Conservation (phyloP, 2,888 invertebrate species). For the Dynastes grantii region DNA sequence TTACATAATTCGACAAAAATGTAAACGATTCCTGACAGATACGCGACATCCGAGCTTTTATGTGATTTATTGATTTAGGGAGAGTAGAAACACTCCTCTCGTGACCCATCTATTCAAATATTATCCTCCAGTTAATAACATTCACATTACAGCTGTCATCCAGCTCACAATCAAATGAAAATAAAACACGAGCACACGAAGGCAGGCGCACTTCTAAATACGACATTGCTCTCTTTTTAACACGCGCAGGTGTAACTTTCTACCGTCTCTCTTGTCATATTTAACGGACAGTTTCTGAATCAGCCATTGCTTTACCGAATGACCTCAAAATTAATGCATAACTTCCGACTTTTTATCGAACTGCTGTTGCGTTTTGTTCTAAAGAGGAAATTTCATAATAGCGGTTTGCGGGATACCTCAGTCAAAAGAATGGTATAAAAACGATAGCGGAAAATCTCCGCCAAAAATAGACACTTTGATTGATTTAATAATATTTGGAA, state of each 20-base stretch:
- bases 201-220: conserved; percentile 1
- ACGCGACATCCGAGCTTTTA: conserved; percentile 61
- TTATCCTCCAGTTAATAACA: conserved; percentile 64
- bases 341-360: conserved; percentile 51
- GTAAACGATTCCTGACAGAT: conserved; percentile 60
- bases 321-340: conserved; percentile 52
- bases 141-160: conserved; percentile 64
- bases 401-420: conserved; percentile 8
- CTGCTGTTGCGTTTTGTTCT: conserved; percentile 39
- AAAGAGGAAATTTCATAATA: conserved; percentile 48
- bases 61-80: conserved; percentile 64
- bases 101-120: conserved; percentile 63
- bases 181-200: conserved; percentile 53
- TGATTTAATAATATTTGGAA: neutral
- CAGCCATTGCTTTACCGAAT: conserved; percentile 43
- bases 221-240: conserved; percentile 50
- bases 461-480: conserved; percentile 15
- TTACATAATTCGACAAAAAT: conserved; percentile 53
- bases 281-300: conserved; percentile 32
- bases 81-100: conserved; percentile 58
- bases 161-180: conserved; percentile 57
- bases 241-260: conserved; percentile 37
- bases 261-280: conserved; percentile 35
- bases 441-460: neutral
- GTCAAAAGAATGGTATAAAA: conserved; percentile 11